A percentile compares a stretch with the other conserved stretches of the same genome.
phyloP scores from a whole-genome alignment of 2,113 vertebrate genomes.

The Fukomys damarensis region DNA sequence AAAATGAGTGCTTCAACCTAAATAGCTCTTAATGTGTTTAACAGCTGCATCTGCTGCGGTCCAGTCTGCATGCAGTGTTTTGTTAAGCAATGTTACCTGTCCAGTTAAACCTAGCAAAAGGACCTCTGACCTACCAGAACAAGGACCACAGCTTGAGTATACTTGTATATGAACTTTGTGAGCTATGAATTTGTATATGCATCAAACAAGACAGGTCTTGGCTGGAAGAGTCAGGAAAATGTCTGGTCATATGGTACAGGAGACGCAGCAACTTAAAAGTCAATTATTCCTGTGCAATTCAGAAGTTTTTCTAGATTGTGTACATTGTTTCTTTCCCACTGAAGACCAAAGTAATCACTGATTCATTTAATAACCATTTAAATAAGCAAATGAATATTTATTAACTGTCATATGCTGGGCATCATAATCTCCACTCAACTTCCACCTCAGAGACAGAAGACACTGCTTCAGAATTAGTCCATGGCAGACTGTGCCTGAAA shows the following conservation, averaged over 20 bases:
- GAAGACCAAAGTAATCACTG: background rate
- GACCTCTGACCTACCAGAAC: background rate
- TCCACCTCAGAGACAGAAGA: background rate
- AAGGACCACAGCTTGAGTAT: background rate
- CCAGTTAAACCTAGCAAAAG: conserved; percentile 7
- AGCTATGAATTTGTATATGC: background rate
- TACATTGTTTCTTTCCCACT: conserved; percentile 2
- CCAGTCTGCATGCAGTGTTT: background rate
- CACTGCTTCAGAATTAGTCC: conserved; percentile 9
- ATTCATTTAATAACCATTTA: conserved; percentile 17
- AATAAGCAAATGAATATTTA: background rate
- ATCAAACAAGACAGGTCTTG: background rate
- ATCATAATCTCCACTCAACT: background rate
- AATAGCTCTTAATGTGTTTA: conserved; percentile 6
- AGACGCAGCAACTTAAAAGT: background rate
- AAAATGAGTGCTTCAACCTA: conserved; percentile 27
- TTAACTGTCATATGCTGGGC: background rate
- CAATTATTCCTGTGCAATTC: background rate
- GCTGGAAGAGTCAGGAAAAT: background rate
- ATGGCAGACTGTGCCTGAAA: background rate
- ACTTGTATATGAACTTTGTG: background rate
- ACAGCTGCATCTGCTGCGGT: background rate
- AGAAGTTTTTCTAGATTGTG: background rate
- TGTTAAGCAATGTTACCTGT: background rate
- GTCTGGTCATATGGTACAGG: background rate